Base-by-base conservation (phyloP, 2,888 invertebrate species). In the Isotomurus palustris region DNA sequence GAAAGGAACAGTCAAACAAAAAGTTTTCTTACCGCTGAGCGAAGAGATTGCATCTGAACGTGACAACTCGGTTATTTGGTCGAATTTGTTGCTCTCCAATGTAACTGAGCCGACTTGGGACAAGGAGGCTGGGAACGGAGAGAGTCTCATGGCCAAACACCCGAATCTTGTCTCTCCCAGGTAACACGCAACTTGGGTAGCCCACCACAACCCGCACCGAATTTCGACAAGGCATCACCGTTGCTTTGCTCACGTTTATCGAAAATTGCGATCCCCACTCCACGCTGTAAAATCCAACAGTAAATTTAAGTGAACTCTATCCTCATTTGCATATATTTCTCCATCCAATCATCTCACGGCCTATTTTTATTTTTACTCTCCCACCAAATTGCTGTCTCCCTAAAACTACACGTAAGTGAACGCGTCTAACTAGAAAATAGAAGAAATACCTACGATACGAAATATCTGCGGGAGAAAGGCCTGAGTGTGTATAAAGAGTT, bases 231-330 rank as follows among this genome's bases (percentile, higher is more conserved):
- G 68, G 67, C 17, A 70, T 43, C 21, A 70, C 58, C 10, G 67
- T 69, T 19, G 22, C 48, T 43, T 50, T 61, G 49, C 53, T 56
- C 19, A 70, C 40, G 35, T 61, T 57, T 17, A 70, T 50, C 1
- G 58, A 53, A 53, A 70, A 70, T 41, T 65, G 59, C 5, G 65
- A 60, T 47, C 70, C 67, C 70, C 70, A 70, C 22, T 69, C 70
- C 14, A 70, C 70, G 48, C 70, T 70, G 47, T 6, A 56, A 47
- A 43, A 53, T 4, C 38, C 6, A 40, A 40, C 17, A n/a, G 40
- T n/a, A 17, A 40, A 40, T 43, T 43, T 43, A 43, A 43, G 19
- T 10, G 22, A 43, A 22, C 43, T 43, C 21, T 14, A 43, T 19
- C 19, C 24, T 5, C 43, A 22, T 43, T 43, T 43, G 22, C 43